Base-by-base conservation (phyloP, 1,140 invertebrate species). In the Macrobrachium rosenbergii region DNA sequence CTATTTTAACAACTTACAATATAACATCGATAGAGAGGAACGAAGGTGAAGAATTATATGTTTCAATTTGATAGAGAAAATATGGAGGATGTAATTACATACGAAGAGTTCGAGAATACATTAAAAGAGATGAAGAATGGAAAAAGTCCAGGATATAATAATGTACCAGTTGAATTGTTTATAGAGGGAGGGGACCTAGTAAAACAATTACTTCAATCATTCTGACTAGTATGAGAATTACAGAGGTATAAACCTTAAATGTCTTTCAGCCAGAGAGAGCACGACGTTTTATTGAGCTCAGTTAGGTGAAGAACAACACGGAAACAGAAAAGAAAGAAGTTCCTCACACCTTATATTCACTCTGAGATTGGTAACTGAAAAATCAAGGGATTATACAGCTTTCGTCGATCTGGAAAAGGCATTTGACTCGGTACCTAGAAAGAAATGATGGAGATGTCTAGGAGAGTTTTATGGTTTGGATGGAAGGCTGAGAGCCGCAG, bases 391-490 rank as follows among this genome's bases (percentile, higher is more conserved):
- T 16, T 73, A 73, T 43, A 72, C 11, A 12, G 10, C 67, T 72
- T 72, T 72, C 3, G 37, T 72, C 12, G 5, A 72, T 72, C 67
- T 72, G 28, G 3, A 21, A 21, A 73, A 73, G 21, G 69, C 19
- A n/a, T 73, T 73, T 73, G 69, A 73, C 69, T 73, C 69, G 6
- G 0, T 73, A 73, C 69, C 69, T 16, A 23, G 19, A 73, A 21
- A 16, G 1, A 37, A 23, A 23, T 19, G 2, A 6, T 0, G 69
- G 19, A 7, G 21, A 23, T 73, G 69, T 73, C 16, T 73, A 10
- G 69, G 43, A 23, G 69, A 23, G 17, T 37, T 8, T 23, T 73
- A 73, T 73, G 69, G 69, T 16, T 16, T 73, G 14, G 21, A 6
- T 37, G 69, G 69, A 14, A n/a, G 69, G 69, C 69, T 73, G 69